Percentiles rank a stretch among this genome's conserved stretches.
Conservation (phyloP, 1,140 invertebrate genomes). For the Caerostris darwini region DNA sequence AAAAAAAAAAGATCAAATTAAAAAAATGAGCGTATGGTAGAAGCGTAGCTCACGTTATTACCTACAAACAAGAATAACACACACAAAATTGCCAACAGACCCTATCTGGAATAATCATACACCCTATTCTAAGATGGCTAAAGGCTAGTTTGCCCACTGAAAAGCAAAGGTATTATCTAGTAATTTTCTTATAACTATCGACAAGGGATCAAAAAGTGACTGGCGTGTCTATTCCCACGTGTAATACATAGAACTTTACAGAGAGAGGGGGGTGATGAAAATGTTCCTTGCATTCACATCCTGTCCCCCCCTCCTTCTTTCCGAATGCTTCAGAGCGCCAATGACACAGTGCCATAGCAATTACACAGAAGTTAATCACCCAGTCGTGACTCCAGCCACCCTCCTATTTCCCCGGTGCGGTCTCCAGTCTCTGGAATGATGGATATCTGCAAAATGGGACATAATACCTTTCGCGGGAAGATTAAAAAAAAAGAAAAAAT, state of each 20-base stretch:
- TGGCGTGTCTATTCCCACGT: constrained; percentile 31
- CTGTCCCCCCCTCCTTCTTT: not conserved
- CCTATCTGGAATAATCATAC: constrained; percentile 21
- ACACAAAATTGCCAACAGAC: not conserved
- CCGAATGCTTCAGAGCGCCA: constrained; percentile 4
- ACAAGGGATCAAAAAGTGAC: not conserved
- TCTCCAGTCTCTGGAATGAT: constrained; percentile 6
- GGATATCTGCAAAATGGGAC: constrained; percentile 51
- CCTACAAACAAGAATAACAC: not conserved
- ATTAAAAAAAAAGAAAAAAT: not conserved
- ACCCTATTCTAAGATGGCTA: not conserved
- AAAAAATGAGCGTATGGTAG: not conserved
- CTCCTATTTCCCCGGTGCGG: not conserved
- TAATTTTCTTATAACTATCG: constrained; percentile 36
- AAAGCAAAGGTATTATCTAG: not conserved
- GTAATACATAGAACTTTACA: not conserved
- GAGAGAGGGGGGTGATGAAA: not conserved
- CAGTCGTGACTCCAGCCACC: constrained; percentile 25
- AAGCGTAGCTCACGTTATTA: not conserved
- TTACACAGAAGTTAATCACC: constrained; percentile 62
- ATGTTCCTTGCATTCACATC: not conserved
- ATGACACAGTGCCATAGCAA: constrained; percentile 40
- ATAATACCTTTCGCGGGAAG: not conserved
- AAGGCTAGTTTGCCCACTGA: constrained; percentile 21
- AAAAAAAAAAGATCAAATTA: not conserved